Evolutionary conservation across 2,113 vertebrate species (phyloP).

Genomic region (Orthonyx spaldingii): DNA sequence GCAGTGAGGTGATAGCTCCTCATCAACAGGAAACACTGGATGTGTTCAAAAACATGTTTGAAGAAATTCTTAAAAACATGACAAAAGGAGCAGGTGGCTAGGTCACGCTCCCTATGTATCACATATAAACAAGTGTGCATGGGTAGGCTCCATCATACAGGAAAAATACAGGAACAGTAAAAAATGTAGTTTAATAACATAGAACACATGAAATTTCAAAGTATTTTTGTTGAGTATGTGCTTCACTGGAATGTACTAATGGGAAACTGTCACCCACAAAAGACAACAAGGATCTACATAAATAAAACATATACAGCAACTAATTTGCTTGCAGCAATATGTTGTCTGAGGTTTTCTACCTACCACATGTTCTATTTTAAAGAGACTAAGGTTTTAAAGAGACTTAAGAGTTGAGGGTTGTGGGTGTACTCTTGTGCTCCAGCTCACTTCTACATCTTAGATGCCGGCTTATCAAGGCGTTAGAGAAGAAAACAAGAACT

Average conservation of each 20-base stretch:
- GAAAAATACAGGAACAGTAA: not conserved
- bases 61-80: not conserved
- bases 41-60: not conserved
- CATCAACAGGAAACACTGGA: not conserved
- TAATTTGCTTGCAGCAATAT: not conserved
- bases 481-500: not conserved
- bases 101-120: not conserved
- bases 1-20: not conserved
- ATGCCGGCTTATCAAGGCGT: not conserved
- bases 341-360: not conserved
- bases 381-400: not conserved
- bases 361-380: not conserved
- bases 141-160: not conserved
- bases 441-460: not conserved
- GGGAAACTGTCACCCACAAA: not conserved
- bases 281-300: not conserved
- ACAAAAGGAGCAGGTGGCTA: not conserved
- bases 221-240: not conserved
- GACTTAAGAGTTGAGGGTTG: not conserved
- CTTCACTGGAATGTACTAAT: not conserved
- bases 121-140: not conserved
- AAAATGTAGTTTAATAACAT: not conserved
- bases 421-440: not conserved
- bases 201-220: not conserved
- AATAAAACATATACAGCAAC: not conserved